Conservation (phyloP, 1,140 invertebrate species). For the Neodiprion pinetum region DNA sequence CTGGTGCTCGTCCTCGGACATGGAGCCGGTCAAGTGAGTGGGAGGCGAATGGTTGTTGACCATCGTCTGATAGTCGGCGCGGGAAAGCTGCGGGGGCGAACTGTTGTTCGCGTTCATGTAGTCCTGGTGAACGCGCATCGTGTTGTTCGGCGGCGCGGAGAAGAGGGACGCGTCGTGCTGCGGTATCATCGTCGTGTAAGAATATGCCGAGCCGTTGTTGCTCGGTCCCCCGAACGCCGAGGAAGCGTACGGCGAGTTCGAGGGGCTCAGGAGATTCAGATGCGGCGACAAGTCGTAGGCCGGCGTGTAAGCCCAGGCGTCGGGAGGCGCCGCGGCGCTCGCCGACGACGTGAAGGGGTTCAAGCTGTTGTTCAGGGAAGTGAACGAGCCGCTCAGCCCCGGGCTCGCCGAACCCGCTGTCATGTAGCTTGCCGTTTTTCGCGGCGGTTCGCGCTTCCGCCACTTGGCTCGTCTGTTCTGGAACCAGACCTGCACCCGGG, state of each 20-base stretch:
- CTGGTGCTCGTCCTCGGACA: conserved; percentile 63
- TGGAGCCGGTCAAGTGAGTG: conserved; percentile 59
- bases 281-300: conserved; percentile 78
- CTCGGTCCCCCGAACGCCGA: conserved; percentile 60
- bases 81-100: conserved; percentile 63
- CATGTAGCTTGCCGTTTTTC: conserved; percentile 85
- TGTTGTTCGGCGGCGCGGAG: conserved; percentile 54
- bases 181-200: conserved; percentile 72
- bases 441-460: conserved; percentile 96
- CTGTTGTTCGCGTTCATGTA: conserved; percentile 65
- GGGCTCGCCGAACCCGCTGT: conserved; percentile 66
- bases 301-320: conserved; percentile 79
- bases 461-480: conserved; percentile 97
- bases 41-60: conserved; percentile 71
- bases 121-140: conserved; percentile 68
- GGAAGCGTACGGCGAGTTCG: conserved; percentile 70
- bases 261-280: conserved; percentile 73
- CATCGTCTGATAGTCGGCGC: conserved; percentile 71
- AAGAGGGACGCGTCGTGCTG: conserved; percentile 74
- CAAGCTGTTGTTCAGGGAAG: conserved; percentile 69
- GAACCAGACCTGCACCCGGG: conserved; percentile 93
- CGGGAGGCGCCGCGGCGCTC: conserved; percentile 68
- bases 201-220: conserved; percentile 61
- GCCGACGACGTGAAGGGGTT: conserved; percentile 72
- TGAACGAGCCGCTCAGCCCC: conserved; percentile 68